phyloP scores from a whole-genome alignment of 2,113 vertebrate species.

The Poeciliopsis prolifica region DNA sequence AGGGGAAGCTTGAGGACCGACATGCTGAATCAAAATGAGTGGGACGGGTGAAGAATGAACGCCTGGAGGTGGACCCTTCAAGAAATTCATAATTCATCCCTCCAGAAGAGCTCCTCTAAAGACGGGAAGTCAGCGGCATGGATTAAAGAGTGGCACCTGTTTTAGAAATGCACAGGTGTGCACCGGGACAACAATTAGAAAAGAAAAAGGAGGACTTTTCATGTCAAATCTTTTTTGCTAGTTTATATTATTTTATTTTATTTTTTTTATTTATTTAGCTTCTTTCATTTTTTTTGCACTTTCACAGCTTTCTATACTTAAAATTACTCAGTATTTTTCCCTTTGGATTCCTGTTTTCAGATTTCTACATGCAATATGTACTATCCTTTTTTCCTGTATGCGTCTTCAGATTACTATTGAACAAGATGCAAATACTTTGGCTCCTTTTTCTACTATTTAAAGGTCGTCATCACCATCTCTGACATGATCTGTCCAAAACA shows the following conservation, averaged over 20 bases:
- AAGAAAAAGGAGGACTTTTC: neutral
- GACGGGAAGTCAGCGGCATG: neutral
- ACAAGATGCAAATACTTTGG: neutral
- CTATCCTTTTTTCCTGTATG: no score
- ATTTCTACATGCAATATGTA: neutral
- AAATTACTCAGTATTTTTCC: neutral
- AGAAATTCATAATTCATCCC: neutral
- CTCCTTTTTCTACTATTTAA: conserved; percentile 1
- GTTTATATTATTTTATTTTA: no score
- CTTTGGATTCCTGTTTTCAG: neutral
- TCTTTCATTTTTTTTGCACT: neutral
- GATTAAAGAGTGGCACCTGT: neutral
- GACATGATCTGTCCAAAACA: conserved; percentile 8
- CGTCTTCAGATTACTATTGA: neutral
- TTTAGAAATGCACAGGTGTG: neutral
- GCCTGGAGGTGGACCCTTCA: neutral
- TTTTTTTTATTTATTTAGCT: neutral
- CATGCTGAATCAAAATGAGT: no score
- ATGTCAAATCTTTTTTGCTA: neutral
- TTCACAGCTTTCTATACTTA: neutral
- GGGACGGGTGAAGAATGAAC: neutral
- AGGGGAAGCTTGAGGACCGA: no score
- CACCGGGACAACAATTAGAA: neutral
- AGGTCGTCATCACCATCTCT: conserved; percentile 1
- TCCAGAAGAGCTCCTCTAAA: neutral